phyloP scores from a whole-genome alignment of 2,888 invertebrate genomes.

The Atrina japonica region DNA sequence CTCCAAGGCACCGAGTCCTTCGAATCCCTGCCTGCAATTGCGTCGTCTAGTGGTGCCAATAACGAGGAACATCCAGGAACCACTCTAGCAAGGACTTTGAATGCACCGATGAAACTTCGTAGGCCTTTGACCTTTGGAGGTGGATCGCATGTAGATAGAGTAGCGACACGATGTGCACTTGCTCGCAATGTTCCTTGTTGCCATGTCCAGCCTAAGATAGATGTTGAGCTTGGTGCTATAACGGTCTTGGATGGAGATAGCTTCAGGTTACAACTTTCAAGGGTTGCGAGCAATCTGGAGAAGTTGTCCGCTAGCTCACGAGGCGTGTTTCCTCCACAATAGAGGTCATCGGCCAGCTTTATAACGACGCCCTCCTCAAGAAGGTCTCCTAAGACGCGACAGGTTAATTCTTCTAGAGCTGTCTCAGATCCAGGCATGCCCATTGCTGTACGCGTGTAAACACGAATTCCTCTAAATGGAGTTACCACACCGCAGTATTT shows the following conservation, averaged over 20 bases:
- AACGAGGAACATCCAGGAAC: slow-evolving; percentile 10
- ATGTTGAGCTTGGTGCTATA: slow-evolving; percentile 30
- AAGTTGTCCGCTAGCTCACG: slow-evolving; percentile 36
- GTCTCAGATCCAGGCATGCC: slow-evolving; percentile 57
- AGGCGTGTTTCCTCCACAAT: slow-evolving; percentile 40
- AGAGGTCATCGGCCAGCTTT: slow-evolving; percentile 51
- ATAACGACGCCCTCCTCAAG: slow-evolving; percentile 40
- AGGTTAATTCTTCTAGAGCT: slow-evolving; percentile 50
- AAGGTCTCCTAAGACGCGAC: slow-evolving; percentile 43
- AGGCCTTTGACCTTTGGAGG: slow-evolving; percentile 1
- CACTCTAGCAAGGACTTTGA: slow-evolving; percentile 3
- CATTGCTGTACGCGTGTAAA: slow-evolving; percentile 46
- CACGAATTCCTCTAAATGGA: slow-evolving; percentile 44
- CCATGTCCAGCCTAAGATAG: slow-evolving; percentile 51
- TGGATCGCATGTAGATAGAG: neutral
- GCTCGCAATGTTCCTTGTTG: slow-evolving; percentile 41
- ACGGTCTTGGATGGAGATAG: slow-evolving; percentile 49
- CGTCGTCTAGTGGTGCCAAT: neutral
- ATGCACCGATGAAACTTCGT: neutral
- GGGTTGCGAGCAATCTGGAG: slow-evolving; percentile 31
- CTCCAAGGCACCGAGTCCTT: neutral
- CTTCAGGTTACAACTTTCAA: slow-evolving; percentile 26
- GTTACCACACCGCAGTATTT: slow-evolving; percentile 43
- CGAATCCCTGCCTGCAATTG: neutral
- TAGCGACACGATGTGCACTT: slow-evolving; percentile 21